Conservation (phyloP, 2,888 invertebrate species). For the Tetheella fluctuosa region DNA sequence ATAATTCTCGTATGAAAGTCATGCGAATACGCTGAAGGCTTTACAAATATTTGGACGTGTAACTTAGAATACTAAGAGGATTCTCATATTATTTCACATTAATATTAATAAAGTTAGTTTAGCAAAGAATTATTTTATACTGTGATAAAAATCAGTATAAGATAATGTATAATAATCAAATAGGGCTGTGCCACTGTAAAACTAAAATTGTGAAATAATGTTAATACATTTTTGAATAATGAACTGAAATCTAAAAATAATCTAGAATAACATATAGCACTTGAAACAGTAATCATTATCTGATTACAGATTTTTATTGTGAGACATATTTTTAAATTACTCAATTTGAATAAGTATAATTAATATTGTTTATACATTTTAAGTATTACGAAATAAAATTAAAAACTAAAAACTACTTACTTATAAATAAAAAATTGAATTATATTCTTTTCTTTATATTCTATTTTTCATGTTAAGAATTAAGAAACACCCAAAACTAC, state of each 20-base stretch:
- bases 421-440: too few species aligned
- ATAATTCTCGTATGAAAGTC: slow-evolving; percentile 52
- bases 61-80: slow-evolving; percentile 7
- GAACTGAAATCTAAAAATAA: background rate
- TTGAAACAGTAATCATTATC: too few species aligned
- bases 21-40: slow-evolving; percentile 49
- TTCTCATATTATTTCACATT: slow-evolving; percentile 18
- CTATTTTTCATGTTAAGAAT: too few species aligned
- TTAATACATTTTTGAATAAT: background rate
- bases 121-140: background rate
- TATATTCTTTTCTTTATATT: too few species aligned
- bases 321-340: background rate
- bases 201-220: background rate
- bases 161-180: background rate
- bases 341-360: background rate
- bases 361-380: too few species aligned
- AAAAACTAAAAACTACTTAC: too few species aligned
- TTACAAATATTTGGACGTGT: slow-evolving; percentile 25
- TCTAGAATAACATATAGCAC: too few species aligned
- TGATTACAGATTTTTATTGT: too few species aligned
- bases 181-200: background rate
- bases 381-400: too few species aligned
- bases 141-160: background rate
- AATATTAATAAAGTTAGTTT: slow-evolving; percentile 10
- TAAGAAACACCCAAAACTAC: slow-evolving; percentile 9